Evolutionary conservation across 2,797 vertebrate species (phyloP), one percentile per base, ranked within the genome.

Genomic region (Nothura maculosa): DNA sequence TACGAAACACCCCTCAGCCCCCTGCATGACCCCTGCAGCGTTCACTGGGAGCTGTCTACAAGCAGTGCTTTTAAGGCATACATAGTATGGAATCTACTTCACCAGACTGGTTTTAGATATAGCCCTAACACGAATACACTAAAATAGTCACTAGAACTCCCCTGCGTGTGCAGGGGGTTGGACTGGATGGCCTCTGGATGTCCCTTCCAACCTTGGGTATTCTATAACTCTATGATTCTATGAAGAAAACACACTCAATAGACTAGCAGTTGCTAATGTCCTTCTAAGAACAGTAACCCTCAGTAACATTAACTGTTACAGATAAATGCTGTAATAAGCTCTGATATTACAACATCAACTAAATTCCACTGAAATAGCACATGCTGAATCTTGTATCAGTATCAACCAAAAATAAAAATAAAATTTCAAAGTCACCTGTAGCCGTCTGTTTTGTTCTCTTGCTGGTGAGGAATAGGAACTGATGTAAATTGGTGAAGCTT

Each of bases 391-490:
- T 67, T 80, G 74, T 54, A 85, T 8, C 57, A 11, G 22, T 48
- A 87, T 62, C 74, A 61, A 57, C 89, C 89, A 83, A 75, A 55
- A 78, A 55, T 40, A 69, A 24, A 79, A 55, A 55, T 40, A 69
- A 24, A 79, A 55, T 43, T 34, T 54, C 24, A 72, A 27, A 78
- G 85, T 98, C 95, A 99, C 99, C 99, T 99, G 99, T 87, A 99
- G 98, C 97, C 98, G 98, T 87, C 99, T 98, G 83, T 98, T 98
- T 92, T 99, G 99, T 81, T 99, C 99, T 98, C 99, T 98, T 89
- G 98, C 99, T 94, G 99, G 99, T 79, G 99, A 99, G 68, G 99
- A 98, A 92, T 99, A 99, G 19, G 99, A 99, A 96, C 99, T 99
- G 93, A 99, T 99, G 97, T 99, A 99, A 98, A 99, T 99, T 40